Conservation (phyloP, 2,797 vertebrate genomes). For the Novumbra hubbsi region DNA sequence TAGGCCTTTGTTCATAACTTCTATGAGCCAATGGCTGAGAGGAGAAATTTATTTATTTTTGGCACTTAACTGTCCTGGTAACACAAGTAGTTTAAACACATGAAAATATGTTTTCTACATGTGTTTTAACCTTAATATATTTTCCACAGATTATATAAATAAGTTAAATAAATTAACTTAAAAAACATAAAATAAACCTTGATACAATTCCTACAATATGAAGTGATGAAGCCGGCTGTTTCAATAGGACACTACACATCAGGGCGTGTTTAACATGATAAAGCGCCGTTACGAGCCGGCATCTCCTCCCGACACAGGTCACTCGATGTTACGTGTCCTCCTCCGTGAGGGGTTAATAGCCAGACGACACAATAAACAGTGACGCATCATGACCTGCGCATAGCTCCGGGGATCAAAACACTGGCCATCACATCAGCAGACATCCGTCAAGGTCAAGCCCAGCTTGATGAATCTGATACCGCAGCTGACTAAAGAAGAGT, state of each 20-base stretch:
- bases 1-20: slow-evolving; percentile 63
- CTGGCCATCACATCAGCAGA: slow-evolving; percentile 60
- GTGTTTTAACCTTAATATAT: neutral
- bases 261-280: slow-evolving; percentile 13
- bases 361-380: slow-evolving; percentile 43
- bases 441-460: slow-evolving; percentile 63
- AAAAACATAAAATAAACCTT: too few relatives aligned
- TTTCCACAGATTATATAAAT: too few relatives aligned
- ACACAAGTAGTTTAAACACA: neutral
- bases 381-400: slow-evolving; percentile 63
- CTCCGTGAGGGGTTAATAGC: slow-evolving; percentile 42
- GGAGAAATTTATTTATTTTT: slow-evolving; percentile 54
- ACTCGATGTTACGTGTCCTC: slow-evolving; percentile 26
- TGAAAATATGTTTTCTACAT: neutral
- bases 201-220: neutral
- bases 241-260: neutral
- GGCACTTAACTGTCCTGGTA: slow-evolving; percentile 21
- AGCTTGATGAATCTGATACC: slow-evolving; percentile 50
- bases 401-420: slow-evolving; percentile 53
- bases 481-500: slow-evolving; percentile 55
- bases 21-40: slow-evolving; percentile 62
- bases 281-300: slow-evolving; percentile 3
- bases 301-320: slow-evolving; percentile 21
- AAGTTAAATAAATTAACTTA: neutral
- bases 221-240: slow-evolving; percentile 7